These are phyloP conservation scores for Pseudochirops cupreus DNA, from an alignment of 2,797 vertebrate genomes.

Conservation along the genomic window DNA sequence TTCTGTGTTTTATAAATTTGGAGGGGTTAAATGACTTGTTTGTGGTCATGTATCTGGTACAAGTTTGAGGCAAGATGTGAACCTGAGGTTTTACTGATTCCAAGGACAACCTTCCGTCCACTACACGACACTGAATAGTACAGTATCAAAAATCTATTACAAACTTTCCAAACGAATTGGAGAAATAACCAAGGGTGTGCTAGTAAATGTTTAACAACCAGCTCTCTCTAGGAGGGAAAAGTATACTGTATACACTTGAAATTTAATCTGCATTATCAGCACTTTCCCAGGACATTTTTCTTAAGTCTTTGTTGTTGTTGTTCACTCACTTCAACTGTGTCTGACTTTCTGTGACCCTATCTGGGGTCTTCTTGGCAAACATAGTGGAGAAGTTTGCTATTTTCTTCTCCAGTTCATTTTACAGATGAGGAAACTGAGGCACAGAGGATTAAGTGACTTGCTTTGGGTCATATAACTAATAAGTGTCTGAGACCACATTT, in stretches of 20 bases:
- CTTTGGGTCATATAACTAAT: not conserved
- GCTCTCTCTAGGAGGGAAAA: not conserved
- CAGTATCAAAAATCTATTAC: not conserved
- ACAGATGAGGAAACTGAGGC: not conserved
- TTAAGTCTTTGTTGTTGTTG: not conserved
- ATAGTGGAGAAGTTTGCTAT: not conserved
- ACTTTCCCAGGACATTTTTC: not conserved
- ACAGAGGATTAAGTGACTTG: not conserved
- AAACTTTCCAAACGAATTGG: not conserved
- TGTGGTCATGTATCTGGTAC: not conserved
- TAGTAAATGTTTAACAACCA: not conserved
- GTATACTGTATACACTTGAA: not conserved
- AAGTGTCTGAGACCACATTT: not conserved
- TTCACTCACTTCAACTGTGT: not conserved
- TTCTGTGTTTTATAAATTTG: not conserved
- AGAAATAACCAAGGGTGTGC: not conserved
- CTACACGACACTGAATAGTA: not conserved
- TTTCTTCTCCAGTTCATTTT: not conserved
- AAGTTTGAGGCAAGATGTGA: not conserved
- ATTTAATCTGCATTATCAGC: not conserved
- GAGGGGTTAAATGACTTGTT: not conserved
- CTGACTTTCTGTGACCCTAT: not conserved
- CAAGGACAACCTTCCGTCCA: not conserved
- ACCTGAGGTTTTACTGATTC: not conserved
- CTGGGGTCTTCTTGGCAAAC: not conserved